These are phyloP conservation scores for Parauchenoglanis punctatus DNA, from an alignment of 2,797 vertebrate species.

Conservation along the genomic window DNA sequence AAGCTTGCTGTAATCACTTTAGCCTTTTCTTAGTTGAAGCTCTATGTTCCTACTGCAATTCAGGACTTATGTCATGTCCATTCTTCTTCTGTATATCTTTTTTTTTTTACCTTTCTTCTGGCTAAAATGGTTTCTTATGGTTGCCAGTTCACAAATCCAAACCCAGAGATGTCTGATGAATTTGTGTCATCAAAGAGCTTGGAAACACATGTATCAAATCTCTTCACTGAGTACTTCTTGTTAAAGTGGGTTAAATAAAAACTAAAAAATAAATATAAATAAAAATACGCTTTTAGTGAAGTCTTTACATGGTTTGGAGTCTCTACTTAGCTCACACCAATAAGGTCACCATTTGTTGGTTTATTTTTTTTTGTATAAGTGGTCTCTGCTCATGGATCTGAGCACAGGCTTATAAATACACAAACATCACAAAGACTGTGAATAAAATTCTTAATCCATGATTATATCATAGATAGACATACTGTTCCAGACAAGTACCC, in stretches of 20 bases:
- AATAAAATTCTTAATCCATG: neutral
- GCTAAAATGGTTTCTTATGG: neutral
- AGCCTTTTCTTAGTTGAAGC: neutral
- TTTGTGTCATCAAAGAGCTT: neutral
- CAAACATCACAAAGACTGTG: neutral
- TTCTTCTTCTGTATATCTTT: neutral
- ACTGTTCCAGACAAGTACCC: constrained; percentile 14
- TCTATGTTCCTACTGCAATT: neutral
- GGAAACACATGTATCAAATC: neutral
- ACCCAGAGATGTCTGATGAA: neutral
- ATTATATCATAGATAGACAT: constrained; percentile 14
- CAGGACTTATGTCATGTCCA: neutral
- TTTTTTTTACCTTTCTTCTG: neutral
- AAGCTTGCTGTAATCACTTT: neutral
- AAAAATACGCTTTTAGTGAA: neutral
- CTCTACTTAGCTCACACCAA: neutral
- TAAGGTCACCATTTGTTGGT: neutral
- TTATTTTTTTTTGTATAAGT: neutral
- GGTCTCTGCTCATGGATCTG: neutral
- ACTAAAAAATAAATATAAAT: neutral
- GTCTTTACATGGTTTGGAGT: neutral
- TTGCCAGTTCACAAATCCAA: neutral
- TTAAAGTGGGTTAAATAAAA: neutral
- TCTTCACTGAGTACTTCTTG: neutral
- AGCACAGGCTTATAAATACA: neutral